Conservation (phyloP, 2,888 invertebrate genomes). For the Cactoblastis cactorum region DNA sequence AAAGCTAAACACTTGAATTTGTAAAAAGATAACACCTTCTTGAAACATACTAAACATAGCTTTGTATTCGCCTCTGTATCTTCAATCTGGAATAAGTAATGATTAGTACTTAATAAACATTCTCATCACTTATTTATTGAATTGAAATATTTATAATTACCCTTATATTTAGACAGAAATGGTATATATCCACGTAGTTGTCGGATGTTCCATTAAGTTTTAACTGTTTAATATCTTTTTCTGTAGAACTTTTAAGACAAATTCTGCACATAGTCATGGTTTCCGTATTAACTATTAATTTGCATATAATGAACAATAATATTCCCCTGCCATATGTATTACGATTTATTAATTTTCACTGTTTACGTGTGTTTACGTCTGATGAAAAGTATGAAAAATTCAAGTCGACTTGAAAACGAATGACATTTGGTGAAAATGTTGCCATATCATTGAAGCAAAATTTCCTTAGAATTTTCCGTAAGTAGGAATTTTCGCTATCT, state of each 20-base stretch:
- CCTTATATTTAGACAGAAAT: slow-evolving; percentile 56
- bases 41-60: slow-evolving; percentile 54
- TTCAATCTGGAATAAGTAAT: slow-evolving; percentile 36
- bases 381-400: too few relatives aligned
- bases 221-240: slow-evolving; percentile 41
- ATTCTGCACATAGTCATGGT: slow-evolving; percentile 46
- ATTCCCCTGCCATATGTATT: too few relatives aligned
- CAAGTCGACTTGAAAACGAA: neutral
- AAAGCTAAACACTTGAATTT: slow-evolving; percentile 54
- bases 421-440: neutral
- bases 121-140: too few relatives aligned
- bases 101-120: too few relatives aligned
- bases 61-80: slow-evolving; percentile 43
- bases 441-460: neutral
- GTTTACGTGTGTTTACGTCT: neutral
- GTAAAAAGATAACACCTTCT: slow-evolving; percentile 47
- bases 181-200: slow-evolving; percentile 39
- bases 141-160: slow-evolving; percentile 27
- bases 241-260: slow-evolving; percentile 39
- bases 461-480: too few relatives aligned
- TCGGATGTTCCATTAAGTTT: slow-evolving; percentile 28
- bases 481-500: too few relatives aligned
- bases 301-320: too few relatives aligned
- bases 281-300: neutral
- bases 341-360: neutral